phyloP scores from a whole-genome alignment of 2,113 vertebrate genomes.

The Prionailurus viverrinus region DNA sequence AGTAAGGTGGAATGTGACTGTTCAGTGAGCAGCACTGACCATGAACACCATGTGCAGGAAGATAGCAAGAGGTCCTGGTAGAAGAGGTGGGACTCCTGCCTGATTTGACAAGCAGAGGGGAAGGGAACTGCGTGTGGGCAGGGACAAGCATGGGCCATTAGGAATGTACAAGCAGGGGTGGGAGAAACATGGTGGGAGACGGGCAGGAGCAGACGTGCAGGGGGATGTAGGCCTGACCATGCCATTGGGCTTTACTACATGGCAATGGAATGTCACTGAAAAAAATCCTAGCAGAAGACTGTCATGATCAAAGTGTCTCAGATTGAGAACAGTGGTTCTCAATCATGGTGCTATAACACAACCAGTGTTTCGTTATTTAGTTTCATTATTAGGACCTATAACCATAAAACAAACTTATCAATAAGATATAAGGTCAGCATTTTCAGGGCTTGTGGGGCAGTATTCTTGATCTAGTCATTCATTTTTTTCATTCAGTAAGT shows the following conservation, averaged over 20 bases:
- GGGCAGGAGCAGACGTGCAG: background rate
- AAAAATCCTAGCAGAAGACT: background rate
- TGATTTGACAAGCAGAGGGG: background rate
- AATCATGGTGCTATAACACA: background rate
- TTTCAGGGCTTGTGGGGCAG: background rate
- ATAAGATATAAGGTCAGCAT: background rate
- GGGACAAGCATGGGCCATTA: background rate
- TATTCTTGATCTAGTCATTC: background rate
- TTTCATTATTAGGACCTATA: background rate
- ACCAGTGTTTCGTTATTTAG: background rate
- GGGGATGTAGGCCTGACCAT: background rate
- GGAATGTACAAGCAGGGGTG: background rate
- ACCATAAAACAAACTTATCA: background rate
- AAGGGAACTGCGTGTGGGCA: background rate
- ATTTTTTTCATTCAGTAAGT: constrained; percentile 23
- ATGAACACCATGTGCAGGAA: background rate
- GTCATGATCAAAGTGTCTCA: background rate
- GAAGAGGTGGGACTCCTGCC: background rate
- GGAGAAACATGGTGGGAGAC: background rate
- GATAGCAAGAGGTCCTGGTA: fast-evolving
- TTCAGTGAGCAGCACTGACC: background rate
- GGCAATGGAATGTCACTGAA: background rate
- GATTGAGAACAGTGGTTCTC: background rate
- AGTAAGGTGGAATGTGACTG: background rate
- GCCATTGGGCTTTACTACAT: background rate